Evolutionary conservation across 2,888 invertebrate species (phyloP), one percentile per base, ranked within the genome.

Genomic region (Bursaphelenchus okinawaensis): DNA sequence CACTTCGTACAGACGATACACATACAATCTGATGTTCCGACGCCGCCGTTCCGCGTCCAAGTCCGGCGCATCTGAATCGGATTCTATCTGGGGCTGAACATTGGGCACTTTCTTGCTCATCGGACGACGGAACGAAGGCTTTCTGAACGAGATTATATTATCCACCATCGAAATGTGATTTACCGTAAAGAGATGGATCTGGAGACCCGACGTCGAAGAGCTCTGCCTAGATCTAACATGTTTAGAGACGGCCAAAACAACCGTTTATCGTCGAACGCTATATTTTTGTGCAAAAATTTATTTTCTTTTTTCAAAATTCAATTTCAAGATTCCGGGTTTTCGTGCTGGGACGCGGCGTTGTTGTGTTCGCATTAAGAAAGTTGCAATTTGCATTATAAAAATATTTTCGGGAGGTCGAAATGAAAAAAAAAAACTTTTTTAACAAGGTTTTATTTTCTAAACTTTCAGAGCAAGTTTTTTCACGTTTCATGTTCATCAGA

Each of bases 1-100:
- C 0, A 90, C 89, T 85, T 90, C 90, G 83, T 90, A 89, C 68
- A 90, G 84, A 75, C 89, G 88, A 83, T 90, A 90, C 27, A 90
- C 85, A 82, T 90, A 90, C 81, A 90, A 89, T 77, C 90, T 90
- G 0, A 90, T 90, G 58, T 89, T 85, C 55, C 89, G 88, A 82
- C 89, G 88, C 79, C 88, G 88, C 73, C 90, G 85, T 74, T 88
- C 87, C 26, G 57, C 60, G 29, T 67, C 67, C 26, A 67, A 26
- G n/a, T 67, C 66, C 16, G 65, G 65, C 23, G 66, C 62, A 16
- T 40, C 40, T 16, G 12, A 3, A 12, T 40, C 16, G n/a, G 40
- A 16, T n/a, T n/a, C n/a, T n/a, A n/a, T n/a, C 12, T n/a, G 12
- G 40, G 40, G 40, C 6, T 40, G 3, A 12, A 40, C 16, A 40